phyloP scores from a whole-genome alignment of 2,888 invertebrate genomes.

The Masnerella sp. region DNA sequence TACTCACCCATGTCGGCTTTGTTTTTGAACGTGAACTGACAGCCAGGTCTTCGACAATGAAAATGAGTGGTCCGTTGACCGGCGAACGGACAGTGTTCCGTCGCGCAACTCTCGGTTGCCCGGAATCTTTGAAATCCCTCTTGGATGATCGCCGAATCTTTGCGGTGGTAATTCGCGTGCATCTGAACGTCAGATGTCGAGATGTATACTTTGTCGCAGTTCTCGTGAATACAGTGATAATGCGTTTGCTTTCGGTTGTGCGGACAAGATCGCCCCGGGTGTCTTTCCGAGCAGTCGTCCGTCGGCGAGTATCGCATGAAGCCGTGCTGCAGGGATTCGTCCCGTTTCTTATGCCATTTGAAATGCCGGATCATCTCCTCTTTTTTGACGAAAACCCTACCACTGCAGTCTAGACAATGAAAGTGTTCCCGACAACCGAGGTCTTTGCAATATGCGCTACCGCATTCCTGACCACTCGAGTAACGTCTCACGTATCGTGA shows the following conservation, averaged over 20 bases:
- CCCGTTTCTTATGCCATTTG: slow-evolving; percentile 99
- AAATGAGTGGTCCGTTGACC: slow-evolving; percentile 98
- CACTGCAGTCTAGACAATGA: slow-evolving; percentile 90
- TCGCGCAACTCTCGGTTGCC: slow-evolving; percentile 96
- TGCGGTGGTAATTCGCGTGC: slow-evolving; percentile 99
- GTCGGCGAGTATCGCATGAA: slow-evolving; percentile 96
- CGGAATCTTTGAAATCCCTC: slow-evolving; percentile 98
- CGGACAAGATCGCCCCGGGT: slow-evolving; percentile 85
- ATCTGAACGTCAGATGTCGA: slow-evolving; percentile 99
- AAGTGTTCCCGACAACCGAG: slow-evolving; percentile 96
- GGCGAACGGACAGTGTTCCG: slow-evolving; percentile 93
- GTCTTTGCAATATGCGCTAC: slow-evolving; percentile 90
- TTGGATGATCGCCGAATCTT: slow-evolving; percentile 97
- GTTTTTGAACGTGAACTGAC: slow-evolving; percentile 98
- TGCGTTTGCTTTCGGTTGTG: slow-evolving; percentile 97
- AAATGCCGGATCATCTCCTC: slow-evolving; percentile 99
- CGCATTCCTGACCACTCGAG: slow-evolving; percentile 89
- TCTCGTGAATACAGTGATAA: slow-evolving; percentile 97
- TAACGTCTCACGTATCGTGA: slow-evolving; percentile 93
- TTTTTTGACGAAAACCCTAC: slow-evolving; percentile 96
- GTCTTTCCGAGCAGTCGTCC: slow-evolving; percentile 94
- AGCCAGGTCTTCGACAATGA: slow-evolving; percentile 94
- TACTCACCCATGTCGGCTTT: slow-evolving; percentile 98
- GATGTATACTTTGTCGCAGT: slow-evolving; percentile 97
- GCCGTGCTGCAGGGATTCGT: slow-evolving; percentile 96